Evolutionary conservation across 2,113 vertebrate genomes (phyloP).

Genomic region (Ursus arctos): DNA sequence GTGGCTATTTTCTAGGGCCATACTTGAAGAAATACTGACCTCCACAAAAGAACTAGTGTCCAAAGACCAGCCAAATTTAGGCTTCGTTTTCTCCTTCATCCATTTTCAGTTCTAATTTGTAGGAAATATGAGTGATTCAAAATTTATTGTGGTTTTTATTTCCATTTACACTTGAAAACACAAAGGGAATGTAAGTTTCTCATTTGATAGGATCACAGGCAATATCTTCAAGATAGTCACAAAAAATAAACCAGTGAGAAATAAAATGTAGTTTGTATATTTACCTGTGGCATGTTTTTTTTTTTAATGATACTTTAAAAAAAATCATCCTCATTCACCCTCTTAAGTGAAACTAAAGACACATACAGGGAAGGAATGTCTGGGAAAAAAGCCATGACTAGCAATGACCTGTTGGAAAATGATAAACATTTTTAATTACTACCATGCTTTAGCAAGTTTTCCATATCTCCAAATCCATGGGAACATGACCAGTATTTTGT

Average conservation of each 20-base stretch:
- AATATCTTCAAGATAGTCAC: background rate
- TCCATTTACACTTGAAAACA: slow-evolving; percentile 11
- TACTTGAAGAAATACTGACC: slow-evolving; percentile 28
- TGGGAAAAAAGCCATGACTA: slow-evolving; percentile 26
- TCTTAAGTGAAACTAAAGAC: slow-evolving; percentile 34
- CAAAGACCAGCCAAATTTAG: background rate
- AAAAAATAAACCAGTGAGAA: background rate
- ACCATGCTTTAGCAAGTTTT: slow-evolving; percentile 23
- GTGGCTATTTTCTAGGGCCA: background rate
- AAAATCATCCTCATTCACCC: background rate
- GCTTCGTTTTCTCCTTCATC: background rate
- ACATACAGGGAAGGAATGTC: background rate
- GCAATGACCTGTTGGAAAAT: slow-evolving; percentile 34
- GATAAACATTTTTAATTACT: slow-evolving; percentile 34
- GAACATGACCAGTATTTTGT: background rate
- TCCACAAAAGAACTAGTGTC: background rate
- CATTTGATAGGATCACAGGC: background rate
- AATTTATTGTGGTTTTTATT: background rate
- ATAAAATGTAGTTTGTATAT: background rate
- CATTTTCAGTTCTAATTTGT: background rate
- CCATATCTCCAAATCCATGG: background rate
- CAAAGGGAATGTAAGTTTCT: background rate
- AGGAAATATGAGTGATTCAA: background rate
- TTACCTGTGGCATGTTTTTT: slow-evolving; percentile 17
- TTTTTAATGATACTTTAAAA: background rate